phyloP scores from a whole-genome alignment of 2,888 invertebrate species.

The Synergus umbraculus region DNA sequence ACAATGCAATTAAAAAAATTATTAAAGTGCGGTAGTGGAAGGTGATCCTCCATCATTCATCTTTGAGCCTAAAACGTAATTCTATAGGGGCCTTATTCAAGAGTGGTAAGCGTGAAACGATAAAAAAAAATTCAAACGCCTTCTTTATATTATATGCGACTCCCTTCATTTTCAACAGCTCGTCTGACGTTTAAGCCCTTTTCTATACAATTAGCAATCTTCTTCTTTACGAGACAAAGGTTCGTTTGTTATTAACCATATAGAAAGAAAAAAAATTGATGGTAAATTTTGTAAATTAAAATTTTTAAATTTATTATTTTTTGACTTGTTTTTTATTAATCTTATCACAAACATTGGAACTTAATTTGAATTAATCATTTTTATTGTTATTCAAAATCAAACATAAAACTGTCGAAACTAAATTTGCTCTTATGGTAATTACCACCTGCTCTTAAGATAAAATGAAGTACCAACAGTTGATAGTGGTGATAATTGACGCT shows the following conservation, averaged over 20 bases:
- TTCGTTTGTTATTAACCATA: not conserved
- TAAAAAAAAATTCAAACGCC: constrained; percentile 13
- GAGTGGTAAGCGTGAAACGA: constrained; percentile 15
- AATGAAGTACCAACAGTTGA: too few species aligned
- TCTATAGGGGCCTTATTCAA: constrained; percentile 12
- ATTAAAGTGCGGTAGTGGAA: not conserved
- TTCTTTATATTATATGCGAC: constrained; percentile 2
- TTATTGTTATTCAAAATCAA: too few species aligned
- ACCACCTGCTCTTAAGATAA: too few species aligned
- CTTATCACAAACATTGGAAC: too few species aligned
- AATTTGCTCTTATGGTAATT: too few species aligned
- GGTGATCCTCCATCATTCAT: constrained; percentile 16
- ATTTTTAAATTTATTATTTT: too few species aligned
- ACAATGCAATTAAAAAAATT: too few species aligned
- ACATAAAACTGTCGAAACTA: too few species aligned
- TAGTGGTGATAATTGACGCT: too few species aligned
- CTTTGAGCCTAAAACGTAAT: not conserved
- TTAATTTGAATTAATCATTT: too few species aligned
- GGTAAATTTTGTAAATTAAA: too few species aligned
- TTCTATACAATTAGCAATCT: not conserved
- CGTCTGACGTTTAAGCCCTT: not conserved
- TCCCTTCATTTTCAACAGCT: not conserved
- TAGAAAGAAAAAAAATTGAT: not conserved
- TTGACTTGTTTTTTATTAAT: too few species aligned
- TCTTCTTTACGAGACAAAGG: not conserved